phyloP scores from a whole-genome alignment of 2,113 vertebrate genomes.

The Symphodus melops region DNA sequence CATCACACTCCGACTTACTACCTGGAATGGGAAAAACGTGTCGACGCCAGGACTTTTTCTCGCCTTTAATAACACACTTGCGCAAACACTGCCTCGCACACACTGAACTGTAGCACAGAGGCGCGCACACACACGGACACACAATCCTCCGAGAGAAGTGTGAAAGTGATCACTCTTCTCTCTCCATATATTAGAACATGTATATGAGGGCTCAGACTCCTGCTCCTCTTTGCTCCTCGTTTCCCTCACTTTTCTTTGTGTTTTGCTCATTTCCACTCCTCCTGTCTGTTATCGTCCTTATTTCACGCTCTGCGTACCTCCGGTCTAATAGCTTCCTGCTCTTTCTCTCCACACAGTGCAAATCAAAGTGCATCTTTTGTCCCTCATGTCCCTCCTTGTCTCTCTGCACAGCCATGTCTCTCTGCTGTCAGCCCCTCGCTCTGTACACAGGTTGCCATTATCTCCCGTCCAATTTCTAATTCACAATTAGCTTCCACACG shows the following conservation, averaged over 20 bases:
- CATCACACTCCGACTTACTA: conserved; percentile 80
- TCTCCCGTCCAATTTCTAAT: conserved; percentile 73
- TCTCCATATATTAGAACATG: conserved; percentile 40
- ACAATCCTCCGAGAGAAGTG: conserved; percentile 20
- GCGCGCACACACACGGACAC: conserved; percentile 21
- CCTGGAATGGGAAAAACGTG: conserved; percentile 81
- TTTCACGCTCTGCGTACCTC: conserved; percentile 69
- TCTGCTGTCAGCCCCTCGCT: conserved; percentile 24
- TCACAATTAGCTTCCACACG: conserved; percentile 72
- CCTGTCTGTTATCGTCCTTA: conserved; percentile 62
- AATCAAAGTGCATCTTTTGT: conserved; percentile 39
- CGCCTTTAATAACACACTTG: conserved; percentile 76
- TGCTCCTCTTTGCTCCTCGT: conserved; percentile 11
- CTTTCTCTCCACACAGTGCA: conserved; percentile 13
- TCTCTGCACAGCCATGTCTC: conserved; percentile 34
- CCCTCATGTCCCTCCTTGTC: conserved; percentile 10
- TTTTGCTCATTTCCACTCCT: conserved; percentile 35
- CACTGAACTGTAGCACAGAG: conserved; percentile 16
- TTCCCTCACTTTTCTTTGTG: conserved; percentile 22
- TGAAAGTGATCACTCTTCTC: conserved; percentile 55
- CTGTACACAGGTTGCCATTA: conserved; percentile 64
- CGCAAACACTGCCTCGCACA: conserved; percentile 49
- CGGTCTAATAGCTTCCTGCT: conserved; percentile 66
- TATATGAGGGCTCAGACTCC: conserved; percentile 20
- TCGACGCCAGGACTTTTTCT: conserved; percentile 78